Conservation (phyloP, 2,113 vertebrate genomes). For the Toxotes chatareus region DNA sequence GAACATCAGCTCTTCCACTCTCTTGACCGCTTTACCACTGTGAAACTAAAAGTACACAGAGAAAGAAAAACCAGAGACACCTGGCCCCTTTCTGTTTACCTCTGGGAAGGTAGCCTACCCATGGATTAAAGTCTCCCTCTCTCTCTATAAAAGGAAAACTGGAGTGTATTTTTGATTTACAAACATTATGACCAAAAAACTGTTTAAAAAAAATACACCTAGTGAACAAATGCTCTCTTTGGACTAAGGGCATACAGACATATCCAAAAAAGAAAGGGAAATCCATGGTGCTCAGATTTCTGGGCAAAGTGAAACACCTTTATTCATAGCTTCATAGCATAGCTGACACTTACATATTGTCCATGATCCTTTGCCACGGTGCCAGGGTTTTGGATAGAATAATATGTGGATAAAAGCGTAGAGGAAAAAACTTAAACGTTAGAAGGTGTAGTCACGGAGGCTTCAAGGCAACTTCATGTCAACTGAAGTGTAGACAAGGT, state of each 20-base stretch:
- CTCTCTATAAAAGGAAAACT: constrained; percentile 32
- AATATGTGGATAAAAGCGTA: not conserved
- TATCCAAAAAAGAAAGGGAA: constrained; percentile 35
- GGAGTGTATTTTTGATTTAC: constrained; percentile 40
- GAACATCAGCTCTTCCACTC: not conserved
- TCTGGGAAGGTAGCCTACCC: constrained; percentile 27
- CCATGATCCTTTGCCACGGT: not conserved
- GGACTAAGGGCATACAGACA: not conserved
- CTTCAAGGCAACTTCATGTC: not conserved
- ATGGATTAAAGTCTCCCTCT: constrained; percentile 15
- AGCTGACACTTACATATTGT: not conserved
- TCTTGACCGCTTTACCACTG: constrained; percentile 15
- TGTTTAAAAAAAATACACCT: constrained; percentile 16
- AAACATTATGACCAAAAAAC: constrained; percentile 35
- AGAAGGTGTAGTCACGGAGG: not conserved
- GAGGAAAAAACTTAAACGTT: not conserved
- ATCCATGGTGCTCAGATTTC: constrained; percentile 29
- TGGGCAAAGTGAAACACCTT: not conserved
- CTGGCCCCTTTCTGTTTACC: constrained; percentile 50
- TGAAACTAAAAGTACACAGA: constrained; percentile 43
- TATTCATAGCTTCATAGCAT: not conserved
- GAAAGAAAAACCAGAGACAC: constrained; percentile 21
- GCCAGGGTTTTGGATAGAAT: not conserved
- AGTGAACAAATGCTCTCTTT: constrained; percentile 27
- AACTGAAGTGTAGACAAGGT: not conserved